These are phyloP conservation scores for Protobothrops flavoviridis DNA, from an alignment of 2,113 vertebrate genomes.

Conservation along the genomic window DNA sequence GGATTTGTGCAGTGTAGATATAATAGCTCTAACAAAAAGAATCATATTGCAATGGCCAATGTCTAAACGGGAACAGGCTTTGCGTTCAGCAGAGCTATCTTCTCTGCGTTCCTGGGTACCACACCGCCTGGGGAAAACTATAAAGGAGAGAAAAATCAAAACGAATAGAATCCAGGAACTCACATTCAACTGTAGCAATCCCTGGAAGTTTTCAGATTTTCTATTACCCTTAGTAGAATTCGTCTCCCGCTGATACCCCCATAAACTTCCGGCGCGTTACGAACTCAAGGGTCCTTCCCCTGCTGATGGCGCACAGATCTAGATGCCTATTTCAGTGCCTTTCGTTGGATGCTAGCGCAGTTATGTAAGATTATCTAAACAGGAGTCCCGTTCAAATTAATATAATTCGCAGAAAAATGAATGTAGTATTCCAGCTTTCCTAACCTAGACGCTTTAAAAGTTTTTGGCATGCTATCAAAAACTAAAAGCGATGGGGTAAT, in stretches of 20 bases:
- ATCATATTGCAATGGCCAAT: not conserved
- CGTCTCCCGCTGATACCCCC: not conserved
- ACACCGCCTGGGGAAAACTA: not conserved
- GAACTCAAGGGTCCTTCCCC: not conserved
- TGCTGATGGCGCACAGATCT: not conserved
- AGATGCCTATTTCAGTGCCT: fast-evolving
- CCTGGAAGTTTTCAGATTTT: not conserved
- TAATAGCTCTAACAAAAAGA: not conserved
- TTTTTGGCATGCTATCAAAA: not conserved
- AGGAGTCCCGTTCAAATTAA: not conserved
- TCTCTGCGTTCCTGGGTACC: not conserved
- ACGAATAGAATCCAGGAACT: not conserved
- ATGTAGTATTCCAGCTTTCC: not conserved
- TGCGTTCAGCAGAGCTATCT: not conserved
- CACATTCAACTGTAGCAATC: not conserved
- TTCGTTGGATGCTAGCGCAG: fast-evolving
- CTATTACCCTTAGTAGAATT: not conserved
- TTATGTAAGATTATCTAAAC: not conserved
- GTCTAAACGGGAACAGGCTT: not conserved
- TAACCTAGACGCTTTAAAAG: not conserved
- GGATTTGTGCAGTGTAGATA: not conserved
- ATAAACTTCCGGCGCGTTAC: not conserved
- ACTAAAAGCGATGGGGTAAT: not conserved
- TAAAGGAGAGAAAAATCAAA: not conserved
- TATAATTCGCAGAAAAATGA: not conserved